Conservation (phyloP, 2,797 vertebrate species). For the Gallinago solitaria region DNA sequence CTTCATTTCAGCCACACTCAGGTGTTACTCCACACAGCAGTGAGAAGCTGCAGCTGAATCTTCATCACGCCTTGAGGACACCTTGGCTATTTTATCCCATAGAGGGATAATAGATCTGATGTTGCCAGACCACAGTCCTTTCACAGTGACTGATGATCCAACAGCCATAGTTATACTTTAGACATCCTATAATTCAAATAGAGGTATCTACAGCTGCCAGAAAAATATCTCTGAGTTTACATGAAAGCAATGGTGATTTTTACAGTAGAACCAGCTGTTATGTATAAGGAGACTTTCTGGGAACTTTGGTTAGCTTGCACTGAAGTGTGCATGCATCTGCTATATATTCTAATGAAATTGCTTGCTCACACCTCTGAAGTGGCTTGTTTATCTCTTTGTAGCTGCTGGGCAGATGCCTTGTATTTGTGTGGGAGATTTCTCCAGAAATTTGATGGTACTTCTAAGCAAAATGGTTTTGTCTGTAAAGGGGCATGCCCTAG, state of each 20-base stretch:
- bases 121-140: background rate
- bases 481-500: background rate
- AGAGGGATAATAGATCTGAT: background rate
- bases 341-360: accelerated
- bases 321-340: background rate
- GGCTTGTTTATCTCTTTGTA: constrained; percentile 9
- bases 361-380: constrained; percentile 10
- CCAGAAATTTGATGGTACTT: background rate
- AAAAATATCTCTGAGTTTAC: background rate
- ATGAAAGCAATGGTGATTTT: background rate
- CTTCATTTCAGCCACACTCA: background rate
- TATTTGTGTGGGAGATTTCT: background rate
- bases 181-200: accelerated
- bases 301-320: background rate
- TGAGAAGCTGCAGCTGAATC: background rate
- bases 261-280: background rate
- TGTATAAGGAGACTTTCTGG: background rate
- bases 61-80: background rate
- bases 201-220: background rate
- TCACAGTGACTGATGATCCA: background rate
- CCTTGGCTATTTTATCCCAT: background rate
- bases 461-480: background rate
- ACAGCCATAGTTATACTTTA: background rate
- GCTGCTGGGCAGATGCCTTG: background rate
- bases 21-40: background rate